Base-by-base conservation (phyloP, 2,888 invertebrate species). In the Gymnoscelis rufifasciata region DNA sequence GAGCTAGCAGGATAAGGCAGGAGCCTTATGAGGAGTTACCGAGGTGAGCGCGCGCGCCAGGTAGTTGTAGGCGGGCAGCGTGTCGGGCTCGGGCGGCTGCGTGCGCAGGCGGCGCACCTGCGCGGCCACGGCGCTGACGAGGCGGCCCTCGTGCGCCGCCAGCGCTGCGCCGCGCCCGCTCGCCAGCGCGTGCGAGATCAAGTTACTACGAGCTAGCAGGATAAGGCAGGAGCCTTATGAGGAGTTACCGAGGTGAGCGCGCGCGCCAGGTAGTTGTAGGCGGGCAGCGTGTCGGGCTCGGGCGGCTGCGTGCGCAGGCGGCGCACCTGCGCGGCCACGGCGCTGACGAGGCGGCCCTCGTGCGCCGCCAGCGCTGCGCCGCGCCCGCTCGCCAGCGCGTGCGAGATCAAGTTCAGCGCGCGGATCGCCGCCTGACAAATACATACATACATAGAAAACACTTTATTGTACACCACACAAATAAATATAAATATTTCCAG, bases 381-480 rank as follows among this genome's bases (percentile, higher is more conserved):
- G 33, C 89, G 88, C 0, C 88, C 88, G 0, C 89, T 83, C 38
- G 79, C 80, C 35, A 94, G 68, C 49, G 94, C 91, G 53, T 91
- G 91, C 44, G 94, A 93, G 60, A 95, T 90, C 64, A 93, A 91
- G 0, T 91, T 91, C 49, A 95, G 83, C 0, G 94, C 93, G 52
- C 92, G 68, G 64, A 88, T 71, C 12, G 88, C 86, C 43, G 78
- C 83, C 83, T 81, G 77, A 5, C 31, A 29, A 29, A 27, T 27
- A 39, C 6, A n/a, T n/a, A n/a, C n/a, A n/a, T n/a, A n/a, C n/a
- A n/a, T n/a, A n/a, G n/a, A n/a, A n/a, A n/a, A n/a, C n/a, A n/a
- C n/a, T n/a, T n/a, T n/a, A n/a, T n/a, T n/a, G n/a, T n/a, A n/a
- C n/a, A n/a, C n/a, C n/a, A n/a, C n/a, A n/a, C n/a, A n/a, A n/a